phyloP scores from a whole-genome alignment of 2,113 vertebrate species.

The Istiophorus platypterus region DNA sequence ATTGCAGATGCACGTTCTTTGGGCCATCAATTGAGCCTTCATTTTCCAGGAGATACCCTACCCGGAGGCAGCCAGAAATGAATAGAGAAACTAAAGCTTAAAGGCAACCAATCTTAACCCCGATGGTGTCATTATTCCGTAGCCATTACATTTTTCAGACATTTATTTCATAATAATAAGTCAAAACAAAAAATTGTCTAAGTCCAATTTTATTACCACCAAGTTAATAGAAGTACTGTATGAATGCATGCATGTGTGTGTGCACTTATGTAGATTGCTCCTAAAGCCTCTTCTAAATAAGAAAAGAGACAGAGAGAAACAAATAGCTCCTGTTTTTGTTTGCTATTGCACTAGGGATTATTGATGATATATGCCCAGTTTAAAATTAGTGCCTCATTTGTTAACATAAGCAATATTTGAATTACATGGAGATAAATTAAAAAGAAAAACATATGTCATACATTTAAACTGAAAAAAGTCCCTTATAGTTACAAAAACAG shows the following conservation, averaged over 20 bases:
- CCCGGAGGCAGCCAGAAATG: too few species aligned
- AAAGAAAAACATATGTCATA: constrained; percentile 71
- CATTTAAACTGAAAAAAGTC: constrained; percentile 25
- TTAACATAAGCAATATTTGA: constrained; percentile 69
- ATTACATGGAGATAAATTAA: constrained; percentile 67
- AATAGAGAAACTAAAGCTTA: too few species aligned
- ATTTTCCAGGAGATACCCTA: too few species aligned
- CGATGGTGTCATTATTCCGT: too few species aligned
- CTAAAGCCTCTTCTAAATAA: constrained; percentile 28
- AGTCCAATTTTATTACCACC: neutral
- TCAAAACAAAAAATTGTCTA: too few species aligned
- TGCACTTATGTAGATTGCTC: constrained; percentile 4
- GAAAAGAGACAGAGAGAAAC: constrained; percentile 41
- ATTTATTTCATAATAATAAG: too few species aligned
- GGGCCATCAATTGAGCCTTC: too few species aligned
- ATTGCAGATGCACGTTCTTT: too few species aligned
- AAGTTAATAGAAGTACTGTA: neutral
- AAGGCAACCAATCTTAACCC: too few species aligned
- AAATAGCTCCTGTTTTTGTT: constrained; percentile 24
- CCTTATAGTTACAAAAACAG: constrained; percentile 39
- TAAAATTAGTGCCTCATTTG: constrained; percentile 60
- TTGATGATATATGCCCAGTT: constrained; percentile 49
- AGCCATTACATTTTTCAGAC: too few species aligned
- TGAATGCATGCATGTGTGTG: neutral
- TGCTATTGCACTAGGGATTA: constrained; percentile 41